Conservation (phyloP, 23 tunicate genomes). For the Ciona savignyi region DNA sequence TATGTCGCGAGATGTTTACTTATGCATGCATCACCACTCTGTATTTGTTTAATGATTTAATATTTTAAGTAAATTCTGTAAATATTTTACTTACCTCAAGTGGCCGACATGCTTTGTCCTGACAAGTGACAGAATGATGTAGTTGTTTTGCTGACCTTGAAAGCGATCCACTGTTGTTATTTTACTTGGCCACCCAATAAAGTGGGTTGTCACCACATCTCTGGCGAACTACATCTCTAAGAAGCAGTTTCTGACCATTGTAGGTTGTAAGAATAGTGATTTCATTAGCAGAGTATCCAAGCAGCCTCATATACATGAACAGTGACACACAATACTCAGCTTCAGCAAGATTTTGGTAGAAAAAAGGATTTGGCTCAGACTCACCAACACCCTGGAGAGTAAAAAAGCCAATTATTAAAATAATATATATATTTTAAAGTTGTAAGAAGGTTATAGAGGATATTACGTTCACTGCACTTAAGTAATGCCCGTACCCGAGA, state of each 20-base stretch:
- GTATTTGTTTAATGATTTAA: not conserved
- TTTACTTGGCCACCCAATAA: conserved; percentile 94
- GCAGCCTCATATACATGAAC: conserved; percentile 96
- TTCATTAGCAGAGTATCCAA: conserved; percentile 86
- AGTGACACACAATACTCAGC: conserved; percentile 95
- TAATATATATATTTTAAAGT: too few species aligned
- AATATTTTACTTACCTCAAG: conserved; percentile 26
- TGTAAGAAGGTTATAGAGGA: too few species aligned
- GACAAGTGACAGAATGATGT: conserved; percentile 94
- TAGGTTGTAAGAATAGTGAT: conserved; percentile 96
- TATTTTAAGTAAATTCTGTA: too few species aligned
- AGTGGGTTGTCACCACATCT: conserved; percentile 88
- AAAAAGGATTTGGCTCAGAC: conserved; percentile 98
- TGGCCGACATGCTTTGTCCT: conserved; percentile 95
- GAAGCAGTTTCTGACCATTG: conserved; percentile 98
- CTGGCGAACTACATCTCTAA: conserved; percentile 86
- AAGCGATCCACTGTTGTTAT: conserved; percentile 98
- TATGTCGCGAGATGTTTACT: too few species aligned
- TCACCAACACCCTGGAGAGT: conserved; percentile 62
- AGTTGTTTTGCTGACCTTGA: conserved; percentile 99
- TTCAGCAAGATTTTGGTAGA: conserved; percentile 96
- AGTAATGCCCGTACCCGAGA: too few species aligned
- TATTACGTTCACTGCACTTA: too few species aligned
- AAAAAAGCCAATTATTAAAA: not conserved
- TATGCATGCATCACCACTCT: not conserved